Conservation (phyloP, 2,113 vertebrate genomes). For the Lepus timidus region DNA sequence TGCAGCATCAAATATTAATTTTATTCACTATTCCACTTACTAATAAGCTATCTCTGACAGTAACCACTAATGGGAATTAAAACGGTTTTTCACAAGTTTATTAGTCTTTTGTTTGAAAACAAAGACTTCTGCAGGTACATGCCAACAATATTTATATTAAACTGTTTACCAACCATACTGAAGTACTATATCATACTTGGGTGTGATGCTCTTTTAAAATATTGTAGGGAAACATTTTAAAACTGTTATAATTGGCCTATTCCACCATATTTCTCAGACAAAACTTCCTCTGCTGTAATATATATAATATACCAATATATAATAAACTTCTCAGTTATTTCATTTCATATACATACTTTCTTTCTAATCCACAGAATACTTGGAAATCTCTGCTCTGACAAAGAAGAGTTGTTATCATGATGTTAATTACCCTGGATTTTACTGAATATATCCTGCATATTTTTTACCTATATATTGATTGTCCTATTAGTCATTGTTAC, state of each 20-base stretch:
- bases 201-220: not conserved
- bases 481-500: not conserved
- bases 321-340: not conserved
- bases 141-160: not conserved
- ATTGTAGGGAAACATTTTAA: not conserved
- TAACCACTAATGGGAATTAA: not conserved
- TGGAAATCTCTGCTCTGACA: not conserved
- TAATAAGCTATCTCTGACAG: not conserved
- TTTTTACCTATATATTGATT: not conserved
- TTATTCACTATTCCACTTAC: not conserved
- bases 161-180: not conserved
- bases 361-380: not conserved
- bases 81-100: not conserved
- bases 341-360: not conserved
- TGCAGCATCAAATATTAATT: not conserved
- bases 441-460: not conserved
- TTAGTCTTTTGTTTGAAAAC: slow-evolving; percentile 25
- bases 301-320: not conserved
- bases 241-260: not conserved
- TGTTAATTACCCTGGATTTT: not conserved
- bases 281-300: not conserved
- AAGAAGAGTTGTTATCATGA: not conserved
- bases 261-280: not conserved
- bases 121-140: not conserved
- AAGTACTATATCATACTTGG: slow-evolving; percentile 31